Base-by-base conservation (phyloP, 2,113 vertebrate species). In the Forbesichthys papilliferus region DNA sequence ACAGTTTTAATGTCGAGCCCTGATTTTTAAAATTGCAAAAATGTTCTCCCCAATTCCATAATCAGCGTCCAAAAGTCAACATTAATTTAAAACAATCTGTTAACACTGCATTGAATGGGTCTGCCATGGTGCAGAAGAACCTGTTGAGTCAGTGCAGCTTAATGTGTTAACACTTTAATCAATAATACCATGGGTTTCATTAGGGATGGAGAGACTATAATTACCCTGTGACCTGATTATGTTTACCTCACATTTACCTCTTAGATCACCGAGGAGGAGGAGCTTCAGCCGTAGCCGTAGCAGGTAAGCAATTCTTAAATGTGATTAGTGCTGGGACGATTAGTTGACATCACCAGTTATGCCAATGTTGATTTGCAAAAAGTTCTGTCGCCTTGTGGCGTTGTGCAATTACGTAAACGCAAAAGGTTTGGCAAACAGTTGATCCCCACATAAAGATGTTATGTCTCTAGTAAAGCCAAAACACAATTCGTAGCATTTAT, bases 251-350 rank as follows among this genome's bases (percentile, higher is more conserved):
- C 14, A 36, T 73, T 36, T 59, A 75, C 27, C 27, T 86, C 89
- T 66, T 93, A 98, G 97, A 94, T 99, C 97, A 70, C 96, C 97
- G 4, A 94, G 92, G 89, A 96, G 93, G 91, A 96, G 94, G 90
- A 98, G 96, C 91, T 93, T 95, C 65, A 98, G 96, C 71, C 94
- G 96, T 12, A 98, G 98, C 90, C 95, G 94, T 80, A 99, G 96
- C 95, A 96, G 97, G 98, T 98, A 92, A 80, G 73, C 3, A 11
- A 16, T 12, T 4, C 5, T 61, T 52, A 33, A 2, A 10, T 6
- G 36, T 42, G 36, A 42, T 42, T 53, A 13, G 9, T 61, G 7
- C 4, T 61, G 33, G 11, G 5, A 20, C 27, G 27, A 27, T 27
- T 27, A 27, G 27, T 27, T 2, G 27, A 27, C 27, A 3, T 27